Base-by-base conservation (phyloP, 2,113 vertebrate species). In the Smithornis capensis region DNA sequence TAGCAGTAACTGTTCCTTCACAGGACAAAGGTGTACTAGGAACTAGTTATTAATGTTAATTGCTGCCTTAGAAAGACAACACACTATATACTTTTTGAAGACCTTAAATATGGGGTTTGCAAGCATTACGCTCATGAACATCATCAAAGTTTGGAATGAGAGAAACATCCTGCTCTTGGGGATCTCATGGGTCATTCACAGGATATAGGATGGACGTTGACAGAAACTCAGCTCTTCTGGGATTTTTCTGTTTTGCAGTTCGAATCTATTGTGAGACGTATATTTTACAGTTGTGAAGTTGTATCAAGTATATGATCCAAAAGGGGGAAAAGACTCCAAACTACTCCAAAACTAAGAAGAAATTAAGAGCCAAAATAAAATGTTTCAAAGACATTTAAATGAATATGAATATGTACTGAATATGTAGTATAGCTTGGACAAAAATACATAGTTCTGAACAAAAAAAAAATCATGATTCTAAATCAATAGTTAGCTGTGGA, bases 111-210 rank as follows among this genome's bases (percentile, higher is more conserved):
- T 59, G 40, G 33, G 21, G 19, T 3, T 75, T 94, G 42, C 47
- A 82, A 78, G 28, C 12, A 25, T n/a, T 37, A 40, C 0, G 0
- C 29, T 73, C 50, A 49, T 1, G 2, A 91, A 56, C 18, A 13
- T 63, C 31, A 63, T 5, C 4, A 4, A 89, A 73, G 14, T 56
- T 44, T 13, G 50, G 49, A 95, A 45, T 37, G 64, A 74, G 19
- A 62, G 75, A 64, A 71, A 55, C 8, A 2, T 59, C 52, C 70
- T 85, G 65, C 42, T 55, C 70, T 59, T 63, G 87, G 45, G 47
- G 59, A n/a, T 33, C 24, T 86, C 56, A 35, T 60, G 16, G 29
- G 33, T 70, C 65, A 55, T 28, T 90, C 47, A 40, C 28, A 63
- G 33, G 23, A 79, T n/a, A 40, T 0, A 87, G 25, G 25, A 67